Conservation (phyloP, 2,113 vertebrate species). For the Hippocampus abdominalis region DNA sequence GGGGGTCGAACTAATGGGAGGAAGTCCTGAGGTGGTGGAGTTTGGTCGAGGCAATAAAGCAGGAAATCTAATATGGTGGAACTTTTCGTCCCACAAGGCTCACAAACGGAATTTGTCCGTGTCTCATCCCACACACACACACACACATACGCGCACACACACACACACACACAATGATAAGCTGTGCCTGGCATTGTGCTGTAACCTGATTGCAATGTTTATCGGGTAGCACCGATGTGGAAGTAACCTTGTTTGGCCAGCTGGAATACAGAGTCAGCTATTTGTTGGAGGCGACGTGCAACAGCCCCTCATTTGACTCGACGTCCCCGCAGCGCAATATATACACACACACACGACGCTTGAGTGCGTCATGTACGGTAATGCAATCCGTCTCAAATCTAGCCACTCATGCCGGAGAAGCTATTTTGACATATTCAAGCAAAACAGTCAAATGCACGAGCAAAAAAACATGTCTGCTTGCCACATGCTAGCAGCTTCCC, state of each 20-base stretch:
- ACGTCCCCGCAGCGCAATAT: not conserved
- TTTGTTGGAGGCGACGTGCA: slow-evolving; percentile 53
- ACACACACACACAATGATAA: slow-evolving; percentile 43
- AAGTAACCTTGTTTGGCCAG: slow-evolving; percentile 65
- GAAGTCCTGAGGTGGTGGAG: slow-evolving; percentile 51
- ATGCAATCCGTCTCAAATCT: not conserved
- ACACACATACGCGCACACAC: slow-evolving; percentile 8
- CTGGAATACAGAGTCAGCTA: slow-evolving; percentile 61
- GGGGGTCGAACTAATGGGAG: slow-evolving; percentile 29
- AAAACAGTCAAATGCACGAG: too few species aligned
- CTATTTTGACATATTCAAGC: not conserved
- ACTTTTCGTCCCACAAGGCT: slow-evolving; percentile 50
- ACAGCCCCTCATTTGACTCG: not conserved
- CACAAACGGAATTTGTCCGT: slow-evolving; percentile 33
- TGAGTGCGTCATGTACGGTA: not conserved
- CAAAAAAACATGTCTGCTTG: not conserved
- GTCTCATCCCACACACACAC: slow-evolving; percentile 5
- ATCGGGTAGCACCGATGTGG: slow-evolving; percentile 53
- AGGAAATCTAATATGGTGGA: slow-evolving; percentile 67
- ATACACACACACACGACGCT: not conserved
- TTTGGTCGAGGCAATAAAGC: slow-evolving; percentile 65
- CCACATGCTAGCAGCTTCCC: not conserved
- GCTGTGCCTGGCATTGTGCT: slow-evolving; percentile 42
- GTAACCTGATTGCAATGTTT: slow-evolving; percentile 67
- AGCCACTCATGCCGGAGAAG: not conserved